Percentiles rank a stretch among this genome's conserved stretches.
phyloP scores from a whole-genome alignment of 2,888 invertebrate species.

The Papilio protenor region DNA sequence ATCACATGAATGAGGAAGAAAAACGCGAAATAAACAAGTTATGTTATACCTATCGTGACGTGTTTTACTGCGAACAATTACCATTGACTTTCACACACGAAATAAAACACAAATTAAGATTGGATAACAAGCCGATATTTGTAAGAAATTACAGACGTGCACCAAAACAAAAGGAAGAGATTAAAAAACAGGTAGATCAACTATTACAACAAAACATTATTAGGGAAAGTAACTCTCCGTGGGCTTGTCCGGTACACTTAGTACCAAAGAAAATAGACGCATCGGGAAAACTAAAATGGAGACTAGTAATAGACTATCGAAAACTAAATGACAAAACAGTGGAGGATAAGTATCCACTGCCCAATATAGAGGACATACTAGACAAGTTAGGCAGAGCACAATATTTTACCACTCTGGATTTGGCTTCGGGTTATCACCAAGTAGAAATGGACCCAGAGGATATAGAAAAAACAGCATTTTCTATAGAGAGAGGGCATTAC shows the following conservation, averaged over 20 bases:
- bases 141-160: too few species aligned
- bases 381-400: slow-evolving; percentile 30
- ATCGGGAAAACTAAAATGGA: neutral
- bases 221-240: neutral
- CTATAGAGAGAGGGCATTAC: slow-evolving; percentile 47
- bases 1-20: too few species aligned
- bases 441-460: slow-evolving; percentile 47
- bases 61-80: too few species aligned
- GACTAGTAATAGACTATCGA: neutral
- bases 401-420: slow-evolving; percentile 48
- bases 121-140: too few species aligned
- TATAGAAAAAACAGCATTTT: slow-evolving; percentile 47
- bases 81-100: too few species aligned
- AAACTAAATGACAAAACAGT: neutral
- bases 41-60: too few species aligned
- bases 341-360: neutral
- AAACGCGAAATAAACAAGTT: too few species aligned
- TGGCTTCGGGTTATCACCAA: slow-evolving; percentile 47
- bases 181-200: neutral
- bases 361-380: neutral
- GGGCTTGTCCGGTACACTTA: neutral
- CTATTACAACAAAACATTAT: neutral
- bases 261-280: neutral
- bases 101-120: too few species aligned
- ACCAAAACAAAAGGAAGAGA: neutral